Evolutionary conservation across 2,113 vertebrate genomes (phyloP).

Genomic region (Platichthys flesus): DNA sequence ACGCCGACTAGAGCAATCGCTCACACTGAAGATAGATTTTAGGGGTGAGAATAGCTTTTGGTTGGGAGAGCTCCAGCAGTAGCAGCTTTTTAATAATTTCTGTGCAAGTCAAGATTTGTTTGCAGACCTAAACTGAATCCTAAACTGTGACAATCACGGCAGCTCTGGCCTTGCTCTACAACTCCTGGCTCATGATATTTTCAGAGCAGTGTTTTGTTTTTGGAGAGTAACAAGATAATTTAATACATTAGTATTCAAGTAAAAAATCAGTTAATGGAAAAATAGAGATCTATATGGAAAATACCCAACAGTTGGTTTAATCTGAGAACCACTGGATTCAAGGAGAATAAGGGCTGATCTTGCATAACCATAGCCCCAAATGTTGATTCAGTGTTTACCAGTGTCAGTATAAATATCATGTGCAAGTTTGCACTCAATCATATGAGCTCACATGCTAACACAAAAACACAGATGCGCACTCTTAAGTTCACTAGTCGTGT

Average conservation of each 20-base stretch:
- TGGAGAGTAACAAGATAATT: too few relatives aligned
- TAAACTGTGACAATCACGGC: background rate
- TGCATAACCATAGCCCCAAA: background rate
- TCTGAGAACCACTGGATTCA: too few relatives aligned
- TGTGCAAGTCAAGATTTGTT: background rate
- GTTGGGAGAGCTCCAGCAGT: background rate
- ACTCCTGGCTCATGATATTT: conserved; percentile 35
- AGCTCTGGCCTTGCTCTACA: background rate
- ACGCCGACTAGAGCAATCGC: background rate
- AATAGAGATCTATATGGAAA: too few relatives aligned
- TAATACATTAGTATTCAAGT: too few relatives aligned
- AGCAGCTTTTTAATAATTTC: conserved; percentile 13
- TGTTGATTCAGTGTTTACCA: background rate
- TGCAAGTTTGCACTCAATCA: background rate
- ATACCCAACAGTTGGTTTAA: too few relatives aligned
- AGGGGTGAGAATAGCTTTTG: background rate
- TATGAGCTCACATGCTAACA: background rate
- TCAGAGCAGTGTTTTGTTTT: conserved; percentile 28
- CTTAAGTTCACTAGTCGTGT: too few relatives aligned
- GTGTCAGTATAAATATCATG: background rate
- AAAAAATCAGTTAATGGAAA: too few relatives aligned
- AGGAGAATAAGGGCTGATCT: too few relatives aligned
- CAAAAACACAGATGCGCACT: too few relatives aligned
- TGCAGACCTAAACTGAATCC: background rate
- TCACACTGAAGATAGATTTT: background rate